Conservation (phyloP, 2,113 vertebrate genomes). For the Tretioscincus oriximinensis region DNA sequence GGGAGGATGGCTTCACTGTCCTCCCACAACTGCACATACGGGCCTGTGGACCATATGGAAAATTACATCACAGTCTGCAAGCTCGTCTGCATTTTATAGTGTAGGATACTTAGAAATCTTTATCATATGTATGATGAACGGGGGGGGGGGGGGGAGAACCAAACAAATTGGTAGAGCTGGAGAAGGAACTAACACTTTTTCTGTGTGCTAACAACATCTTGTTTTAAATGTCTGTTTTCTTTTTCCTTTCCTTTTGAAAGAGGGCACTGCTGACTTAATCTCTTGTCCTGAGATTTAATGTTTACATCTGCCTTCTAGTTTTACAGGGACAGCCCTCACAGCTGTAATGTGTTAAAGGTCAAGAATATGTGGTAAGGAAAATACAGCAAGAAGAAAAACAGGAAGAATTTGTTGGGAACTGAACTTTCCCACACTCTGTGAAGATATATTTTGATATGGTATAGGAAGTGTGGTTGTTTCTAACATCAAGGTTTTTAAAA, state of each 20-base stretch:
- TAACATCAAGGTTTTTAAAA: slow-evolving; percentile 7
- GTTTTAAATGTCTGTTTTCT: not conserved
- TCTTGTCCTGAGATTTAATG: slow-evolving; percentile 19
- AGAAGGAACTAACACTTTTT: not conserved
- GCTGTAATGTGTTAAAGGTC: slow-evolving; percentile 3
- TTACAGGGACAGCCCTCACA: slow-evolving; percentile 22
- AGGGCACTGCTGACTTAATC: accelerated
- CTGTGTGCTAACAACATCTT: slow-evolving; percentile 1
- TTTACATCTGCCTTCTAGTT: not conserved
- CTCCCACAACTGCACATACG: no score
- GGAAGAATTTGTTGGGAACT: not conserved
- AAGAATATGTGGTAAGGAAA: slow-evolving; percentile 16
- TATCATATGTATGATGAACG: not conserved
- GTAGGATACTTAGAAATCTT: not conserved
- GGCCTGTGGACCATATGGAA: no score
- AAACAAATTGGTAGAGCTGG: not conserved
- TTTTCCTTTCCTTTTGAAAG: no score
- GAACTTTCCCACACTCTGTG: slow-evolving; percentile 1
- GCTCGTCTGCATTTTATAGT: no score
- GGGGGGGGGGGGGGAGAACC: not conserved
- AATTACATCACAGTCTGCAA: not conserved
- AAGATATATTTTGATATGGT: slow-evolving; percentile 8
- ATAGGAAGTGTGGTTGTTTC: not conserved
- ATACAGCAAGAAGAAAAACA: not conserved
- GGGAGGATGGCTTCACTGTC: no score